Evolutionary conservation across 2,888 invertebrate species (phyloP), one percentile per base, ranked within the genome.

Genomic region (Pachydiplax longipennis): DNA sequence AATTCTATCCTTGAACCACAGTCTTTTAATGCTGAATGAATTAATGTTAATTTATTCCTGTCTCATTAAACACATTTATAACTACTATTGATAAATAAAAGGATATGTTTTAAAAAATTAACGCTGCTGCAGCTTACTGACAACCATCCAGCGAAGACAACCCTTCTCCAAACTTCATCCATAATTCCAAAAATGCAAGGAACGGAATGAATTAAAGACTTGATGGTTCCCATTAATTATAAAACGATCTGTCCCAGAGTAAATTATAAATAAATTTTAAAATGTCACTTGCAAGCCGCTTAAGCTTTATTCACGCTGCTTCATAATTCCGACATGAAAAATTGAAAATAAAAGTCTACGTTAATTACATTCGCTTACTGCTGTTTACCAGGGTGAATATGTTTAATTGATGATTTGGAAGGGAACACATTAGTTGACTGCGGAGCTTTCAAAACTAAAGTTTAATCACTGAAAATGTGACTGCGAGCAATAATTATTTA

Each of bases 11-110:
- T 87, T 87, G 87, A 87, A 87, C 48, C 87, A 87, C 87, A 87
- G 87, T n/a, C 87, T 87, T 87, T 87, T 87, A 87, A 87, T 87
- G 87, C 87, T 87, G 87, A 87, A 87, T 87, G 87, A 87, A 87
- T 87, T 87, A 87, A 87, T 87, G 87, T 87, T 87, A 61, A 87
- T 87, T 87, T 87, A 87, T 87, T 87, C 87, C 35, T 87, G 87
- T 87, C 87, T 87, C 87, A 87, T 58, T 87, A 87, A 87, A 87
- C 87, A 87, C 35, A 87, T 87, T 87, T 87, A 87, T 87, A 87
- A 87, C 87, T 87, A 87, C 87, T 87, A 87, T 87, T 87, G 87
- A 87, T 87, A 87, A 87, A 87, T 87, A 87, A 87, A 87, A 87
- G 87, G 61, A 87, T 87, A 87, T 87, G 87, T 87, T 87, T 87